phyloP scores from a whole-genome alignment of 2,113 vertebrate genomes.

The Corapipo altera region DNA sequence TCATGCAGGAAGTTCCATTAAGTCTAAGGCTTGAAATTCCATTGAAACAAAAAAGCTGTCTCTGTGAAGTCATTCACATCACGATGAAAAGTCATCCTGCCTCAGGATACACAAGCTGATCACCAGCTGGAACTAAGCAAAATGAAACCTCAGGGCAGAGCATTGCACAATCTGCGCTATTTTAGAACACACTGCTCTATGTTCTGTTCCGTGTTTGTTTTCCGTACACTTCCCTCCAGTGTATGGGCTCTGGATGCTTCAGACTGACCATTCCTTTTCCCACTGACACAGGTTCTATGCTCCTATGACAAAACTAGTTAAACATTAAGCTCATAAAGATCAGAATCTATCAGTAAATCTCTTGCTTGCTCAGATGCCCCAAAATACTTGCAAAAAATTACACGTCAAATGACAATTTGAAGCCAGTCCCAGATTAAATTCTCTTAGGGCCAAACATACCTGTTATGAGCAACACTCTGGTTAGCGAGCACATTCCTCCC shows the following conservation, averaged over 20 bases:
- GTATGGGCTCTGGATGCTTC: not conserved
- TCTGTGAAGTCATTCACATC: not conserved
- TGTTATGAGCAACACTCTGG: constrained; percentile 13
- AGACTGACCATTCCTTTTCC: not conserved
- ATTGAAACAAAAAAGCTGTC: not conserved
- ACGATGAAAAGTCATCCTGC: not conserved
- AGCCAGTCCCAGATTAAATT: not conserved
- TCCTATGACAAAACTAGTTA: not conserved
- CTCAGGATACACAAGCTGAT: not conserved
- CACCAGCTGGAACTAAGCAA: not conserved
- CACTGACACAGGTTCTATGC: not conserved
- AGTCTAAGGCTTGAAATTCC: not conserved
- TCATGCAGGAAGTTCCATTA: not conserved
- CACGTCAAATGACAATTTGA: not conserved
- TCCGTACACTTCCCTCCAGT: not conserved
- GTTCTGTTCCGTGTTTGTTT: not conserved
- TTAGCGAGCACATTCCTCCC: constrained; percentile 59
- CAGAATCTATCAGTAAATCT: not conserved
- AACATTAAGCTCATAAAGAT: constrained; percentile 36
- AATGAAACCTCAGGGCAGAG: not conserved
- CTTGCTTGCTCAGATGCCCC: not conserved
- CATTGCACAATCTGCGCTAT: not conserved
- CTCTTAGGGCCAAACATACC: constrained; percentile 29
- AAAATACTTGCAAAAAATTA: not conserved
- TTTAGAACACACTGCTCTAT: not conserved